phyloP scores from a whole-genome alignment of 2,888 invertebrate genomes.

The Acanthosepion pharaonis region DNA sequence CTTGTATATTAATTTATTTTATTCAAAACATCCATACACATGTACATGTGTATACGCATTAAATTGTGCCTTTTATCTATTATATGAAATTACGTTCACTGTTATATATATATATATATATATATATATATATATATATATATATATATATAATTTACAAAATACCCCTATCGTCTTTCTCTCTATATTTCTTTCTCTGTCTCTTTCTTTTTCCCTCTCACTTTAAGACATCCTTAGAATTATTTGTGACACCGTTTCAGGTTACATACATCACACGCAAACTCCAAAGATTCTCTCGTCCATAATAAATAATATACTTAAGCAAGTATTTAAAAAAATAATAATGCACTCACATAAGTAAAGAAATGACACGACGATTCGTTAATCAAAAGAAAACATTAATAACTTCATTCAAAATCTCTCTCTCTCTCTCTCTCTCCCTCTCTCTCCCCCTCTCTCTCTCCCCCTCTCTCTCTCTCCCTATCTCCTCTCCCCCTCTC shows the following conservation, averaged over 20 bases:
- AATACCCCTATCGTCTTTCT: neutral
- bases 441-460: neutral
- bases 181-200: too few species aligned
- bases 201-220: too few species aligned
- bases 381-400: neutral
- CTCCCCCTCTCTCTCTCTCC: neutral
- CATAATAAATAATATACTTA: slow-evolving; percentile 33
- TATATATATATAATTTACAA: neutral
- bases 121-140: slow-evolving; percentile 33
- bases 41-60: neutral
- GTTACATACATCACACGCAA: neutral
- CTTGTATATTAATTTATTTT: too few species aligned
- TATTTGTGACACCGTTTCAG: neutral
- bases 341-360: neutral
- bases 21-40: neutral
- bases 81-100: too few species aligned
- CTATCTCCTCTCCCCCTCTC: neutral
- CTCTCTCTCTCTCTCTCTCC: slow-evolving; percentile 4
- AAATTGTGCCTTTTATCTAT: neutral
- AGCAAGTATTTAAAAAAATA: neutral
- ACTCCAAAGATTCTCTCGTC: neutral
- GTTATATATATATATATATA: neutral
- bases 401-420: neutral
- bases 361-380: slow-evolving; percentile 6
- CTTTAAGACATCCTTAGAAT: slow-evolving; percentile 9